Base-by-base conservation (phyloP, 2,797 vertebrate genomes). In the Graptemys geographica region DNA sequence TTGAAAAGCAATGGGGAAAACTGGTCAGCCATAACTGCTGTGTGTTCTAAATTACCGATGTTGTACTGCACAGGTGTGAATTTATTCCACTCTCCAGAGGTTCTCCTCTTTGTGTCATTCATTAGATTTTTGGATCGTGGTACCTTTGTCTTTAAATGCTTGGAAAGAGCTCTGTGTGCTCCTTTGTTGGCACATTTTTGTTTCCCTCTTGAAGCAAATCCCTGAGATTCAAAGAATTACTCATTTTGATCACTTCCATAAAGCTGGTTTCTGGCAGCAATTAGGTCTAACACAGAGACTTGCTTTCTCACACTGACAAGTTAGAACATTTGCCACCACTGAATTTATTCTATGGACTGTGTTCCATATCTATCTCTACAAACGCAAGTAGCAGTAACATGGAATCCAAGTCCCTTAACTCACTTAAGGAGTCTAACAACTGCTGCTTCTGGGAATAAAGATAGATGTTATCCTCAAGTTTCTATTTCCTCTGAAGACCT, bases 291-390 rank as follows among this genome's bases (percentile, higher is more conserved):
- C 80, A 86, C 79, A 84, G 4, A 55, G 82, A 88, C 47, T 91
- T 92, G 82, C 91, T 95, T 96, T 96, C 94, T 93, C 89, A 93
- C 85, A 88, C 12, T 91, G 92, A 96, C 57, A 59, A 96, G 87
- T 90, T 19, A 74, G 96, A 89, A 59, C 23, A 4, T 25, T 8
- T 57, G 85, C 90, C 87, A 92, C 86, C 94, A 94, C n/a, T 51
- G 65, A 6, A 59, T 74, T 11, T 72, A 47, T 44, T 93, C 94
- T 94, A 52, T 47, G 81, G 59, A 87, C 4, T 74, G 15, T 41
- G 4, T 5, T 93, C 88, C 27, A 1, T 85, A 41, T 3, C 44
- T 1, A 86, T 81, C n/a, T 81, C 84, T 47, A 90, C 92, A 88
- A 93, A 51, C 7, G 52, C 18, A 79, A 56, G 31, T 9, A 41